A percentile compares a stretch with the other conserved stretches of the same genome.
Evolutionary conservation across 2,797 vertebrate species (phyloP).

Genomic region (Carcharodon carcharias): DNA sequence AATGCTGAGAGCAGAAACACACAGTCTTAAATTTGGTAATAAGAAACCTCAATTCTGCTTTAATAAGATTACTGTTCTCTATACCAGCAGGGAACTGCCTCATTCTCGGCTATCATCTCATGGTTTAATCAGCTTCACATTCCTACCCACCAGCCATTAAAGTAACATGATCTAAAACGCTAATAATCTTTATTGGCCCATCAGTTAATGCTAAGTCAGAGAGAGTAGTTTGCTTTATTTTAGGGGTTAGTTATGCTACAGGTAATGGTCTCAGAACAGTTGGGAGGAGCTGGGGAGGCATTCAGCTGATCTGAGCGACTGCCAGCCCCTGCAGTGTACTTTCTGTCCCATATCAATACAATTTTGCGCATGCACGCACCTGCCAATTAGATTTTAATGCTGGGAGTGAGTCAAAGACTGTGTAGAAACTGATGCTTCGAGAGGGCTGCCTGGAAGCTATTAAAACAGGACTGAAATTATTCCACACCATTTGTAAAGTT

Average conservation of each 20-base stretch:
- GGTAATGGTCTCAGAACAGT: background rate
- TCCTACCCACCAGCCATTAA: conserved; percentile 1
- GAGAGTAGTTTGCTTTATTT: conserved; percentile 2
- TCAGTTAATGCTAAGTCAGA: background rate
- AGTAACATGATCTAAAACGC: conserved; percentile 27
- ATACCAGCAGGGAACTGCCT: background rate
- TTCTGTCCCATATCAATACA: background rate
- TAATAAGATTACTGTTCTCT: conserved; percentile 21
- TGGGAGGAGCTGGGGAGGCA: background rate
- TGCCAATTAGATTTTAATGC: background rate
- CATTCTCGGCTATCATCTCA: conserved; percentile 14
- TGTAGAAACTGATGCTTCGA: background rate
- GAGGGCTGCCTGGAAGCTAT: background rate
- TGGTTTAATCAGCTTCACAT: conserved; percentile 20
- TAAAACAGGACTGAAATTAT: background rate
- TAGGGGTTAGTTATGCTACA: background rate
- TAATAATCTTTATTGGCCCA: conserved; percentile 17
- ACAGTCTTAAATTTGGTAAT: conserved; percentile 7
- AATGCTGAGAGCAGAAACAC: conserved; percentile 5
- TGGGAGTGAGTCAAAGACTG: background rate
- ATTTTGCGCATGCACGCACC: background rate
- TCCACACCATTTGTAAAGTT: background rate
- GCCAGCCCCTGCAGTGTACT: background rate
- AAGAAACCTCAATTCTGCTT: conserved; percentile 17
- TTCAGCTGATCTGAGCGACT: background rate